Evolutionary conservation across 1,140 invertebrate genomes (phyloP).

Genomic region (Panagrolaimus sp.): DNA sequence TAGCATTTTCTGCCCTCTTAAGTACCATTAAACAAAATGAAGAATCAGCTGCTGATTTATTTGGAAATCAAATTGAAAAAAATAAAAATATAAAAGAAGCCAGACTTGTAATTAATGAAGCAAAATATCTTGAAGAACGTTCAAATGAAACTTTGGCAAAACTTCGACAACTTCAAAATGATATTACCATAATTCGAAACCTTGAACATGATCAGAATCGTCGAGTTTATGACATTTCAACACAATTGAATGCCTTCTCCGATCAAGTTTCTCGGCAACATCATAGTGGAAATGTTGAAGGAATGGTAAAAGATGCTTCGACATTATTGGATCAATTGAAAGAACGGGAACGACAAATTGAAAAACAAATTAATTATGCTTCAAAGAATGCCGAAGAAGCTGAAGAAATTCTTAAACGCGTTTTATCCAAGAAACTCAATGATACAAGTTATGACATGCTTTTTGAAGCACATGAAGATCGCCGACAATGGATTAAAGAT

Average conservation of each 20-base stretch:
- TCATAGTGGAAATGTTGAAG: conserved; percentile 26
- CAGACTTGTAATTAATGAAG: conserved; percentile 39
- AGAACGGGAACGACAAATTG: conserved; percentile 47
- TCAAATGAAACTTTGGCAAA: conserved; percentile 33
- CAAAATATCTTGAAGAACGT: conserved; percentile 39
- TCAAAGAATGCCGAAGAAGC: conserved; percentile 45
- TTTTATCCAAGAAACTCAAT: conserved; percentile 52
- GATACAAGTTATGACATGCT: conserved; percentile 50
- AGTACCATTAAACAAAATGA: conserved; percentile 29
- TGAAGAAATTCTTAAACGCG: conserved; percentile 47
- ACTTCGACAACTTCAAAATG: conserved; percentile 19
- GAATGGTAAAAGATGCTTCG: conserved; percentile 43
- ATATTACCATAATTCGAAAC: conserved; percentile 30
- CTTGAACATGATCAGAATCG: conserved; percentile 28
- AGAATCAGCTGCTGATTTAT: conserved; percentile 26
- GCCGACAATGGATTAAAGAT: conserved; percentile 45
- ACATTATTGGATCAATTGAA: conserved; percentile 40
- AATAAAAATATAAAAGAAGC: conserved; percentile 32
- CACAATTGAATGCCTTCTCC: conserved; percentile 34
- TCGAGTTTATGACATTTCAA: conserved; percentile 30
- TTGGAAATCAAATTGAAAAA: conserved; percentile 21
- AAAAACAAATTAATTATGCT: conserved; percentile 52
- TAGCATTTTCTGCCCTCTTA: conserved; percentile 33
- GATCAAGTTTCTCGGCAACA: not conserved
- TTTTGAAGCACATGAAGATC: conserved; percentile 28